Evolutionary conservation across 1,140 invertebrate genomes (phyloP), one percentile per base, ranked within the genome.

Genomic region (Stegodyphus mimosarum): DNA sequence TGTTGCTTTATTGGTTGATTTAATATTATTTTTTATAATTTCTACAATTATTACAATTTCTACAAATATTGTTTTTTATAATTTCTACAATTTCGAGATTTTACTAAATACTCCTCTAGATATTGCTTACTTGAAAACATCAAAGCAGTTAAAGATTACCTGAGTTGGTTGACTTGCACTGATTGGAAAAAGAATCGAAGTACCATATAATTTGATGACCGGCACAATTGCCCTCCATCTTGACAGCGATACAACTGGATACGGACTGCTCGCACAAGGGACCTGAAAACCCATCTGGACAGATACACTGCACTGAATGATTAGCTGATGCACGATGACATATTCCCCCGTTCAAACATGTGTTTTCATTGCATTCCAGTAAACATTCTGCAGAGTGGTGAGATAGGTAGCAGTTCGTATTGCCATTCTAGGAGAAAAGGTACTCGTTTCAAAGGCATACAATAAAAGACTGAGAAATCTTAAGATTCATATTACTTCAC

Each of bases 261-360:
- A 77, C 71, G 15, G 52, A 60, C 17, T 78, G 76, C 33, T 86
- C 75, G 52, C 83, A 86, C 6, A 86, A 15, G 11, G 69, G 83
- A 10, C 83, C 83, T 33, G 55, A 66, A 53, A 78, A 78, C 15
- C 75, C 76, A 64, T 73, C 55, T 6, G 83, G 83, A 51, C 83
- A 86, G 15, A n/a, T 64, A n/a, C 83, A 86, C 15, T 78, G 75
- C 9, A 86, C 75, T 0, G 75, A 78, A 53, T 72, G 33, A 7
- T 18, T 66, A 10, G 51, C 15, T 11, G 17, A 6, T 6, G 67
- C 60, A 50, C 5, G 6, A 3, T 55, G 11, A 17, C 83, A 86
- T 13, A 10, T 13, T n/a, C 83, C 83, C n/a, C 83, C 83, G 50
- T 86, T 86, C 15, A 73, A 55, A 52, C 83, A 86, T 5, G 75